phyloP scores from a whole-genome alignment of 2,888 invertebrate genomes.

The Rapana venosa region DNA sequence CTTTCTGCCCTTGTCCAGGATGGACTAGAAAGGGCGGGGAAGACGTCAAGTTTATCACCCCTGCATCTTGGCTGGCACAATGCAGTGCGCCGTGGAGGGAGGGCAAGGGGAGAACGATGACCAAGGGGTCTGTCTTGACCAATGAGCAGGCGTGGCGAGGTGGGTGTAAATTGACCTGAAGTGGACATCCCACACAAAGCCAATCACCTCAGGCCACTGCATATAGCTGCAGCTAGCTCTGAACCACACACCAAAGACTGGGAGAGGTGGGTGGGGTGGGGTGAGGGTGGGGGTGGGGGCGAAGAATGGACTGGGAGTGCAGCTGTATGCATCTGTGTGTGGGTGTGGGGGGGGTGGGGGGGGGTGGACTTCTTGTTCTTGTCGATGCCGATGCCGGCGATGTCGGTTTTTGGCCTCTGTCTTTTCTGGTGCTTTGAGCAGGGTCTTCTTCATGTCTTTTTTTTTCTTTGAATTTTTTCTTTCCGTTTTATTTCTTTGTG shows the following conservation, averaged over 20 bases:
- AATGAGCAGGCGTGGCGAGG: conserved; percentile 2
- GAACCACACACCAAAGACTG: too few species aligned
- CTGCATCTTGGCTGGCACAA: not conserved
- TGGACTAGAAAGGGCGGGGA: not conserved
- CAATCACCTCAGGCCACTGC: not conserved
- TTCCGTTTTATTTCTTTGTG: too few species aligned
- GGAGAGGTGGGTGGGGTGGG: too few species aligned
- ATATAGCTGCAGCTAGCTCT: not conserved
- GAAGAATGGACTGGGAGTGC: too few species aligned
- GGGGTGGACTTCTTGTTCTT: too few species aligned
- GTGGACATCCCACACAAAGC: conserved; percentile 14
- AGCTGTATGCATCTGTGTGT: not conserved
- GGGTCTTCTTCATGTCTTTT: too few species aligned
- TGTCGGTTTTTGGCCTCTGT: too few species aligned
- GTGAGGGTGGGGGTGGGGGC: too few species aligned
- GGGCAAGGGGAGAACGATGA: not conserved
- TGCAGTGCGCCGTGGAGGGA: not conserved
- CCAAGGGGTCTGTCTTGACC: not conserved
- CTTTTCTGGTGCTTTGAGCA: too few species aligned
- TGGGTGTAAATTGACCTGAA: not conserved
- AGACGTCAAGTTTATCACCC: not conserved
- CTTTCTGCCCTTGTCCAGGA: not conserved
- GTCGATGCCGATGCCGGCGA: too few species aligned
- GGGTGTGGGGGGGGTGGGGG: too few species aligned
- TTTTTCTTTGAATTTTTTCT: too few species aligned